Conservation (phyloP, 2,888 invertebrate species). For the Philonicus albiceps region DNA sequence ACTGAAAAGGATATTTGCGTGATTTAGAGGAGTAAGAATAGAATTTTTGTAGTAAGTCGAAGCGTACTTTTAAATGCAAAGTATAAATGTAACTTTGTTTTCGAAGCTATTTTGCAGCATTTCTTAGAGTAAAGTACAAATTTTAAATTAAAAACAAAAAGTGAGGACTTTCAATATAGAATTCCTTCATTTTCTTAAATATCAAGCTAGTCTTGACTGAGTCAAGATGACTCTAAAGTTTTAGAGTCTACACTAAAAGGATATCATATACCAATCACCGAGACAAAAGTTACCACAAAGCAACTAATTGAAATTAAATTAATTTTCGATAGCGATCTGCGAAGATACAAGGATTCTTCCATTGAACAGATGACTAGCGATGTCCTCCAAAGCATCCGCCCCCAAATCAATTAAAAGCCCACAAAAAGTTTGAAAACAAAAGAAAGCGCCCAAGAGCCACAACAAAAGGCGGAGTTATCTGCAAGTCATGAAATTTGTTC, state of each 20-base stretch:
- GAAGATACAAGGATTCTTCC: background rate
- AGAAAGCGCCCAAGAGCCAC: background rate
- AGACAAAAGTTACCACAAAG: background rate
- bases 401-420: background rate
- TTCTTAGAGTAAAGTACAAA: too few species aligned
- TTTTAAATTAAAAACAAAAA: too few species aligned
- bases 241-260: too few species aligned
- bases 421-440: background rate
- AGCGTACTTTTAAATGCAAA: too few species aligned
- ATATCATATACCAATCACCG: background rate
- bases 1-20: too few species aligned
- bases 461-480: slow-evolving; percentile 6
- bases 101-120: too few species aligned
- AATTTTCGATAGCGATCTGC: background rate
- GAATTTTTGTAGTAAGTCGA: too few species aligned
- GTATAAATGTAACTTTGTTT: too few species aligned
- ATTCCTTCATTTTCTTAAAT: too few species aligned
- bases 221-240: background rate
- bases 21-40: too few species aligned
- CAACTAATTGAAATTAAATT: background rate
- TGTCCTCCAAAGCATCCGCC: background rate
- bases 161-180: too few species aligned
- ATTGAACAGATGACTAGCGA: background rate
- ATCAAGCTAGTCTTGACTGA: background rate
- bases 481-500: slow-evolving; percentile 32